Evolutionary conservation across 2,797 vertebrate species (phyloP), one percentile per base, ranked within the genome.

Genomic region (Lacerta viridis): DNA sequence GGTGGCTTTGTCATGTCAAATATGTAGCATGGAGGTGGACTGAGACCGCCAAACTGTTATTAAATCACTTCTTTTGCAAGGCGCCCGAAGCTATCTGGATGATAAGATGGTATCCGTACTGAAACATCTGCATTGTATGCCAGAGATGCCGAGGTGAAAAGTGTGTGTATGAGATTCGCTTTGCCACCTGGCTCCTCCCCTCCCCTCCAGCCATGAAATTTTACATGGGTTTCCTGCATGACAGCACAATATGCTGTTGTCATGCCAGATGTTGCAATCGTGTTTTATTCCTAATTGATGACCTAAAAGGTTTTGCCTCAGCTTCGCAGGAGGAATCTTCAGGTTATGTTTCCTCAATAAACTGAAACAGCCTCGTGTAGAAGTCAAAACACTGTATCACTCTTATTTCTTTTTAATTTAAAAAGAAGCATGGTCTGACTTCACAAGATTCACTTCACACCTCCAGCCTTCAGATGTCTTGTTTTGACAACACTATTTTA

Each of bases 271-370:
- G 33, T 46, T 88, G 25, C 75, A 75, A 1, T 93, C 75, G 29
- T 55, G 59, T 91, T 92, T 91, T 92, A 6, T 69, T 94, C 46
- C 83, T 85, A 88, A 86, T 85, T 93, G 88, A 91, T 36, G 84
- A 11, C 43, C 92, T 88, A 90, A 83, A 92, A 82, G 83, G 29
- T 36, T 90, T 91, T 88, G 41, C 6, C 29, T 81, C 71, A n/a
- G 17, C 0, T 0, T 10, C 1, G 82, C 84, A 11, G 88, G 20
- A 20, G 46, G 85, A 1, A 75, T 91, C 39, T 77, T 87, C 20
- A 15, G 29, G 50, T 81, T 50, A 87, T 76, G 18, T 83, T 91
- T 92, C 89, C 61, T 89, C 27, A n/a, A 46, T 84, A 90, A 82
- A 77, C 55, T 41, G 5, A 36, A 20, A 9, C 0, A 1, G 59